phyloP scores from a whole-genome alignment of 2,797 vertebrate genomes.

The Echeneis naucrates region DNA sequence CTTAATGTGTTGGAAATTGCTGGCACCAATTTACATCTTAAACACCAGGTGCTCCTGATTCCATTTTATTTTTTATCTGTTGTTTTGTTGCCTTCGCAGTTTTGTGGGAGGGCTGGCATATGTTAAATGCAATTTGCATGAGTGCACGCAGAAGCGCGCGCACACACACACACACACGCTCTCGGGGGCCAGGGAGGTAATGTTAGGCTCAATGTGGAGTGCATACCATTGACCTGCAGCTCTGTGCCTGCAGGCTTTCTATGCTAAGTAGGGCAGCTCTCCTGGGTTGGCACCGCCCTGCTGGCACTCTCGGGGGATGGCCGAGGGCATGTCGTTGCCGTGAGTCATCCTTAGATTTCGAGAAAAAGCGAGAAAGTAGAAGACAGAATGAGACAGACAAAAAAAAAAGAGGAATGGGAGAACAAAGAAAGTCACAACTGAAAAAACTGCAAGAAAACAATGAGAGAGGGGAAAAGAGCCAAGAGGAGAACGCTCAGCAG shows the following conservation, averaged over 20 bases:
- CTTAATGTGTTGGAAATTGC: conserved; percentile 27
- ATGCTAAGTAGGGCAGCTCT: conserved; percentile 47
- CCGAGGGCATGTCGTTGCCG: conserved; percentile 41
- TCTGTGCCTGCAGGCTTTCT: conserved; percentile 28
- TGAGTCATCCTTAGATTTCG: conserved; percentile 52
- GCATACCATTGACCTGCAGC: conserved; percentile 45
- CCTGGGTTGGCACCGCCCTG: conserved; percentile 26
- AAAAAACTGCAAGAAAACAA: conserved; percentile 15
- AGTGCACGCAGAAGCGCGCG: background rate
- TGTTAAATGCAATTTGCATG: background rate
- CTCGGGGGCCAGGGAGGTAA: conserved; percentile 12
- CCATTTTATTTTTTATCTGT: background rate
- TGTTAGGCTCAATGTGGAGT: conserved; percentile 31
- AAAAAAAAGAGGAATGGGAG: conserved; percentile 8
- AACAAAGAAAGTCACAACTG: conserved; percentile 13
- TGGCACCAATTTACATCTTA: conserved; percentile 3
- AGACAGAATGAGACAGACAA: background rate
- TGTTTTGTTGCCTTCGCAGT: conserved; percentile 3
- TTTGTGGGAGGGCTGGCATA: background rate
- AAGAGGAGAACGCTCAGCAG: conserved; percentile 33
- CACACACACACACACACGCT: background rate
- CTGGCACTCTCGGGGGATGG: conserved; percentile 39
- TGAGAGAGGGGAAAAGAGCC: conserved; percentile 7
- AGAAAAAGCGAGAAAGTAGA: conserved; percentile 9
- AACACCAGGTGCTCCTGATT: conserved; percentile 8